These are phyloP conservation scores for Bovichtus diacanthus DNA, from an alignment of 2,797 vertebrate species.

Conservation along the genomic window DNA sequence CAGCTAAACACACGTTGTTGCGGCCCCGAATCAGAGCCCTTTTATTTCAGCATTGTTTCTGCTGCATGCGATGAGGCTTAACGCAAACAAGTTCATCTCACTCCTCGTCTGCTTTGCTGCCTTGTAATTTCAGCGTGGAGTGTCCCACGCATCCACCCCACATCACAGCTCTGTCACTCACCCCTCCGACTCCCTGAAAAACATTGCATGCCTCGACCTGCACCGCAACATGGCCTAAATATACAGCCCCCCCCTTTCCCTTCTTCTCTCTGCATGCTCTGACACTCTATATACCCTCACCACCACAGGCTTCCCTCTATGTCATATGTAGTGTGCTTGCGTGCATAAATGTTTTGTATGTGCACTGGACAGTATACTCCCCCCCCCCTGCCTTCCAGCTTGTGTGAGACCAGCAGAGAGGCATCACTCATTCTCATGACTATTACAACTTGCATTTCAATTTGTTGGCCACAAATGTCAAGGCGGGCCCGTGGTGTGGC, in stretches of 20 bases:
- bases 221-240: slow-evolving; percentile 76
- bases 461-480: slow-evolving; percentile 69
- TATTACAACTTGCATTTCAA: slow-evolving; percentile 70
- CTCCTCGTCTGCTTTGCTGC: slow-evolving; percentile 60
- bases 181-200: slow-evolving; percentile 71
- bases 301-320: slow-evolving; percentile 48
- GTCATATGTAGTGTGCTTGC: slow-evolving; percentile 56
- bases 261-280: slow-evolving; percentile 54
- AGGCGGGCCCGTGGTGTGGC: slow-evolving; percentile 58
- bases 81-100: slow-evolving; percentile 75
- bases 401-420: slow-evolving; percentile 66
- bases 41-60: slow-evolving; percentile 70
- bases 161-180: slow-evolving; percentile 78
- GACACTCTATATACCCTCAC: slow-evolving; percentile 64
- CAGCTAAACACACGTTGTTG: slow-evolving; percentile 58
- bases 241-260: slow-evolving; percentile 63
- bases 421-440: slow-evolving; percentile 76
- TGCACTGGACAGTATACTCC: slow-evolving; percentile 30
- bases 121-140: slow-evolving; percentile 78
- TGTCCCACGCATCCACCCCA: slow-evolving; percentile 69
- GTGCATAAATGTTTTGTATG: slow-evolving; percentile 57
- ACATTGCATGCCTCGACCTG: slow-evolving; percentile 72
- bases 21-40: slow-evolving; percentile 10
- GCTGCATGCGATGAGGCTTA: slow-evolving; percentile 67
- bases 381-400: slow-evolving; percentile 4